A percentile compares a stretch with the other conserved stretches of the same genome.
phyloP scores from a whole-genome alignment of 2,888 invertebrate genomes.

The Tenthredo scrophulariae region DNA sequence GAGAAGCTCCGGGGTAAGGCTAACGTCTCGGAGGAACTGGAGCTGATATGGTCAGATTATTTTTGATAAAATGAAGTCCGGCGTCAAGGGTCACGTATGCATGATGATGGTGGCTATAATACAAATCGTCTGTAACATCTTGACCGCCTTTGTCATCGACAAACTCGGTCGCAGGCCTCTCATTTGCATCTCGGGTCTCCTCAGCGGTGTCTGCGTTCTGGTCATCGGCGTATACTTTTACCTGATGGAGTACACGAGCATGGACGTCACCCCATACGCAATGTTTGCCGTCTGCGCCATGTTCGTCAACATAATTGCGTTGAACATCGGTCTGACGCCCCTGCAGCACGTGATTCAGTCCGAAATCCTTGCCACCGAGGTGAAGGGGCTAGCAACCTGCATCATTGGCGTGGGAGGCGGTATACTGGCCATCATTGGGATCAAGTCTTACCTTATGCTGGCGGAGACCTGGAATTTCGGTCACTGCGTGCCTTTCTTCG shows the following conservation, averaged over 20 bases:
- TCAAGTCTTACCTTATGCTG: slow-evolving; percentile 64
- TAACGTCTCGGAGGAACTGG: slow-evolving; percentile 80
- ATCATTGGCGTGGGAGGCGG: slow-evolving; percentile 59
- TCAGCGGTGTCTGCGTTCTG: slow-evolving; percentile 61
- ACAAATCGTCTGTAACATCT: slow-evolving; percentile 69
- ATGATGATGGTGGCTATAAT: slow-evolving; percentile 66
- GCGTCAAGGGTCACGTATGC: slow-evolving; percentile 58
- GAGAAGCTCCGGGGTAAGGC: slow-evolving; percentile 77
- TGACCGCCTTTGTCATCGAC: slow-evolving; percentile 75
- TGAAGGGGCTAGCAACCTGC: slow-evolving; percentile 64
- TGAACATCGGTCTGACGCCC: slow-evolving; percentile 63
- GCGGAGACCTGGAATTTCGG: slow-evolving; percentile 63
- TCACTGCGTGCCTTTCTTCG: slow-evolving; percentile 64
- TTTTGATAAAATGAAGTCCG: slow-evolving; percentile 69
- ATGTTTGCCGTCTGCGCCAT: slow-evolving; percentile 61
- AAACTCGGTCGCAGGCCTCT: slow-evolving; percentile 78
- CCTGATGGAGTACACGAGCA: slow-evolving; percentile 60
- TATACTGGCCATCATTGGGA: slow-evolving; percentile 55
- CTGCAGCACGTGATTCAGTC: slow-evolving; percentile 63
- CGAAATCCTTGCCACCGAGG: slow-evolving; percentile 65
- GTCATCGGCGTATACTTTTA: slow-evolving; percentile 65
- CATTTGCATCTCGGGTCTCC: slow-evolving; percentile 74
- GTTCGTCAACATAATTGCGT: slow-evolving; percentile 61
- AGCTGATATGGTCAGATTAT: slow-evolving; percentile 75
- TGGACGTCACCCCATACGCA: slow-evolving; percentile 60